Evolutionary conservation across 2,888 invertebrate species (phyloP), one percentile per base, ranked within the genome.

Genomic region (Loripinus fragilis): DNA sequence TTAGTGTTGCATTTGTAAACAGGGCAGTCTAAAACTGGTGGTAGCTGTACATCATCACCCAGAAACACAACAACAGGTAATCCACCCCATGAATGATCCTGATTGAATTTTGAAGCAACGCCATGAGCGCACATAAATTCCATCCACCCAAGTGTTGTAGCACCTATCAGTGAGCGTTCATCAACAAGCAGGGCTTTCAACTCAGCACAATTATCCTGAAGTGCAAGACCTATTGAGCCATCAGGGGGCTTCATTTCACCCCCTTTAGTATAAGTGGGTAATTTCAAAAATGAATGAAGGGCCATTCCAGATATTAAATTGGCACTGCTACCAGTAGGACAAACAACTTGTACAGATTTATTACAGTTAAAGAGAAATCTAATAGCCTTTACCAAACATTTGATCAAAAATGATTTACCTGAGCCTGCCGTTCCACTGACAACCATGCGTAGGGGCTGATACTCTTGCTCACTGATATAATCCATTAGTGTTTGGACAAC

Each of bases 241-340:
- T 83, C 76, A 38, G 83, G 85, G 15, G 74, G 72, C 50, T 48
- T 73, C 84, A 81, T 80, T 42, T 86, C 85, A 20, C 20, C 33
- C 7, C 48, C 35, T 50, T 15, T 42, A 80, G 81, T 35, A 83
- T 81, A n/a, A 28, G 71, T 75, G n/a, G 83, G 83, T 20, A 83
- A 65, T 68, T 84, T 80, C 0, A 83, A 67, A 41, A 81, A 78
- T 50, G 71, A 76, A 15, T 52, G 52, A 12, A 83, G 10, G 23
- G 83, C 83, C 5, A 68, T 64, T 23, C 85, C 85, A 45, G 82
- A 78, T 45, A 82, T 80, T 15, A 82, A 42, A 64, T 81, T 79
- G 7, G 81, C 84, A 73, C 80, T 82, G 41, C 78, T 85, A 15
- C 70, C 70, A 28, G 70, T 70, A 17, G 70, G 35, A 8, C 72